Evolutionary conservation across 1,140 invertebrate genomes (phyloP).

Genomic region (Drosophila rhopaloa): DNA sequence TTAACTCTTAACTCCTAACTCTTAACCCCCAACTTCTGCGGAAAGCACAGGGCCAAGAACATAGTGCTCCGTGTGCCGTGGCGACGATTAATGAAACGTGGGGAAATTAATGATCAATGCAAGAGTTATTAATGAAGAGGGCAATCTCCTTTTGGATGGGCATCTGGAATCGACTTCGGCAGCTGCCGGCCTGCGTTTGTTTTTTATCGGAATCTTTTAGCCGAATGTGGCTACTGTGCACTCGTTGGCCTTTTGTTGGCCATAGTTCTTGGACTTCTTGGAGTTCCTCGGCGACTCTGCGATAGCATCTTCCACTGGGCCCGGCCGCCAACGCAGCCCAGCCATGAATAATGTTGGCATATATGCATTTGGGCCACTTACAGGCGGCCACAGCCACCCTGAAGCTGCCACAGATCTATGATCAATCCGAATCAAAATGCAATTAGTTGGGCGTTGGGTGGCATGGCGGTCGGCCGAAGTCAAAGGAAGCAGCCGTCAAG

Average conservation of each 20-base stretch:
- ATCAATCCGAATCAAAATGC: slow-evolving; percentile 54
- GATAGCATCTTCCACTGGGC: slow-evolving; percentile 15
- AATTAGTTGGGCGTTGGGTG: slow-evolving; percentile 42
- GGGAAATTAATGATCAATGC: slow-evolving; percentile 78
- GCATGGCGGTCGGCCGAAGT: slow-evolving; percentile 13
- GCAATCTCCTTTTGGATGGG: background rate
- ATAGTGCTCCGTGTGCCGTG: slow-evolving; percentile 4
- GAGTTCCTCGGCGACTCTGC: background rate
- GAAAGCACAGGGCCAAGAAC: background rate
- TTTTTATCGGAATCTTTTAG: slow-evolving; percentile 75
- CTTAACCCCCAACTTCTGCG: background rate
- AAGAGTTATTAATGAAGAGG: slow-evolving; percentile 73
- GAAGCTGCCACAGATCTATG: slow-evolving; percentile 50
- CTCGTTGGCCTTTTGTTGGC: slow-evolving; percentile 13
- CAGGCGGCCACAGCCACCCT: slow-evolving; percentile 22
- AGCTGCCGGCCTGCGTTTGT: slow-evolving; percentile 41
- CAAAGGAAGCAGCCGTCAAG: slow-evolving; percentile 12
- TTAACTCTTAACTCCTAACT: slow-evolving; percentile 2
- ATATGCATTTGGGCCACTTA: slow-evolving; percentile 6
- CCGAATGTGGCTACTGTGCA: slow-evolving; percentile 76
- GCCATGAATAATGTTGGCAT: slow-evolving; percentile 44
- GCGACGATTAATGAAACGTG: slow-evolving; percentile 75
- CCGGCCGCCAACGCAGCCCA: slow-evolving; percentile 40
- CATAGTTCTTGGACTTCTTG: background rate
- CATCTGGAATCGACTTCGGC: slow-evolving; percentile 9